These are phyloP conservation scores for Tetraodon nigroviridis DNA, from an alignment of 2,113 vertebrate genomes.

Conservation along the genomic window DNA sequence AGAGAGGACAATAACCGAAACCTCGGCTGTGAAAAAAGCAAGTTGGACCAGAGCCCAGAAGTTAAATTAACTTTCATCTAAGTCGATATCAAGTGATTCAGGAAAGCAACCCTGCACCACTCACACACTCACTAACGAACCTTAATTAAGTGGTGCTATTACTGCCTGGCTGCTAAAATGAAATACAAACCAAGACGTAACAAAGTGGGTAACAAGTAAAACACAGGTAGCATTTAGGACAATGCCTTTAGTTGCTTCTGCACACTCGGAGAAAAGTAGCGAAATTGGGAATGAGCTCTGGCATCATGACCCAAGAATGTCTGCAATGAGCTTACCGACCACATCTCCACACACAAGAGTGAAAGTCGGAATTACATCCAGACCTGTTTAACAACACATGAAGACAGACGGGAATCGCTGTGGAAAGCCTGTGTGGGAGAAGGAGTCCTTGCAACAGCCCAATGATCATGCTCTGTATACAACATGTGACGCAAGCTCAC, in stretches of 20 bases:
- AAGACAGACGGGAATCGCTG: conserved; percentile 53
- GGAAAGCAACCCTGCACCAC: conserved; percentile 28
- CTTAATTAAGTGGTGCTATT: conserved; percentile 43
- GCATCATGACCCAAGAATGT: conserved; percentile 70
- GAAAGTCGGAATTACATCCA: conserved; percentile 65
- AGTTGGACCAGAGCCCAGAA: conserved; percentile 35
- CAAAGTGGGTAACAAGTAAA: conserved; percentile 34
- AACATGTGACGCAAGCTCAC: conserved; percentile 66
- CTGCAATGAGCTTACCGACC: conserved; percentile 70
- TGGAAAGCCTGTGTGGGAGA: conserved; percentile 47
- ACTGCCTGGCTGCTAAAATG: conserved; percentile 28
- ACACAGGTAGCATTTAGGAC: conserved; percentile 48
- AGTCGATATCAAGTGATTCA: conserved; percentile 48
- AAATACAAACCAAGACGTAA: conserved; percentile 28
- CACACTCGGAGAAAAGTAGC: conserved; percentile 42
- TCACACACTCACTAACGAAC: conserved; percentile 35
- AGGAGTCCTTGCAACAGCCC: conserved; percentile 46
- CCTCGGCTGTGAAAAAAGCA: conserved; percentile 21
- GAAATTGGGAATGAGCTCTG: conserved; percentile 50
- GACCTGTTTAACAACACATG: conserved; percentile 54
- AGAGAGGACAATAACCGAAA: conserved; percentile 31
- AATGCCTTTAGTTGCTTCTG: conserved; percentile 56
- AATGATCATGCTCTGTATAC: conserved; percentile 53
- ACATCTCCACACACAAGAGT: conserved; percentile 69
- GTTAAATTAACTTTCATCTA: conserved; percentile 55